phyloP scores from a whole-genome alignment of 1,140 invertebrate species.

The Sarcophaga peregrina region DNA sequence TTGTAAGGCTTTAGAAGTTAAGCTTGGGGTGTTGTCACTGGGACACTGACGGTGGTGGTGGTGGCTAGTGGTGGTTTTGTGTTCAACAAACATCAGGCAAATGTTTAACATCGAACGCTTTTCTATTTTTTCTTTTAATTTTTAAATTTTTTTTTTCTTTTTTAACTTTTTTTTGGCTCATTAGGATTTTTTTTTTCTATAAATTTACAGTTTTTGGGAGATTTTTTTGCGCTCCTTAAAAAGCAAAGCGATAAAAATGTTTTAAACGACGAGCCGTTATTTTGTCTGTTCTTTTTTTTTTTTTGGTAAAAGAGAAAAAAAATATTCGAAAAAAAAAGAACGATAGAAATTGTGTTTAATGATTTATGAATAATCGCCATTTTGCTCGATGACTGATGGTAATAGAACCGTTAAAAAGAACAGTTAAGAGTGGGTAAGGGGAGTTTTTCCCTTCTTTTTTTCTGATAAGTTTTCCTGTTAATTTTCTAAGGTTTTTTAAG shows the following conservation, averaged over 20 bases:
- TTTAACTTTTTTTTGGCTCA: conserved; percentile 53
- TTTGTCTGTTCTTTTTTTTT: conserved; percentile 38
- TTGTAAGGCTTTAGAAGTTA: not conserved
- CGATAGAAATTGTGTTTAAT: conserved; percentile 65
- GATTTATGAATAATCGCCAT: conserved; percentile 67
- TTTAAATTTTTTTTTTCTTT: conserved; percentile 36
- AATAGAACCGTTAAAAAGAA: conserved; percentile 55
- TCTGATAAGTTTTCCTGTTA: conserved; percentile 37
- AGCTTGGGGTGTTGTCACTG: not conserved
- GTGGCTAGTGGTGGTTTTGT: conserved; percentile 10
- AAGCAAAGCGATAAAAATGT: conserved; percentile 62
- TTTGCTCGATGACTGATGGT: conserved; percentile 51
- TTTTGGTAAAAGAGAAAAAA: not conserved
- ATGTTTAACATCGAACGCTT: conserved; percentile 10
- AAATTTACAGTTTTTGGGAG: conserved; percentile 40
- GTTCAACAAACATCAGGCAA: conserved; percentile 30
- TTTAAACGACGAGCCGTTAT: conserved; percentile 46
- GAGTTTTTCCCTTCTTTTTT: conserved; percentile 41
- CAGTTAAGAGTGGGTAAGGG: not conserved
- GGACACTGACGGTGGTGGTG: not conserved
- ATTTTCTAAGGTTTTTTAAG: conserved; percentile 42
- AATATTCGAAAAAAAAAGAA: not conserved
- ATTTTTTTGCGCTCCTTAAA: conserved; percentile 9
- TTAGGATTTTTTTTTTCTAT: conserved; percentile 51
- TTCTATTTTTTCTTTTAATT: not conserved